Conservation (phyloP, 64 coral and sea anemone genomes). For the Cladopsammia gracilis region DNA sequence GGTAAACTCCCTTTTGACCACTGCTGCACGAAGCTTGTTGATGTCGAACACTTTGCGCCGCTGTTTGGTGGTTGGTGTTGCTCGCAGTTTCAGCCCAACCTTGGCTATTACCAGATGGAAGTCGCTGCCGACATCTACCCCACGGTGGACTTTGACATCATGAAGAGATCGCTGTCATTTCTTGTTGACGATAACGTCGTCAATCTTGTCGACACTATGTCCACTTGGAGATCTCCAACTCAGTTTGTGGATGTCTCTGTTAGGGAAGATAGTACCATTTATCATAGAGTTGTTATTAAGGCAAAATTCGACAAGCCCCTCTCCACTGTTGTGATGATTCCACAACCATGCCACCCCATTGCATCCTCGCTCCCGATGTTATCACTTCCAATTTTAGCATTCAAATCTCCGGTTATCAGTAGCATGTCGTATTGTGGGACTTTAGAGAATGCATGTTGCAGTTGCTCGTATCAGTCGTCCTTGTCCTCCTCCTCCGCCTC, state of each 20-base stretch:
- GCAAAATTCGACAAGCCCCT: background rate
- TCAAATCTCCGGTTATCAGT: no score
- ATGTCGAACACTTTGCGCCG: background rate
- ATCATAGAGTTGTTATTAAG: background rate
- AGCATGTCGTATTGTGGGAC: no score
- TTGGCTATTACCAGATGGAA: constrained; percentile 5
- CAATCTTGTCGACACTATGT: background rate
- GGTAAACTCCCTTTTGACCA: no score
- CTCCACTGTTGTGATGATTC: background rate
- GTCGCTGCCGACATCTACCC: background rate
- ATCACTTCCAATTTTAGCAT: no score
- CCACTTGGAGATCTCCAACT: constrained; percentile 2
- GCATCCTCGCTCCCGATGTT: background rate
- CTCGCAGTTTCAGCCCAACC: background rate
- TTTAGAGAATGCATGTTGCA: no score
- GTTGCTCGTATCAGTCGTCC: no score
- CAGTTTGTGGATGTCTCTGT: constrained; percentile 27
- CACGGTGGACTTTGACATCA: constrained; percentile 19
- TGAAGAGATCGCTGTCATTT: background rate
- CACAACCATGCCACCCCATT: background rate
- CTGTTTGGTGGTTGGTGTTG: background rate
- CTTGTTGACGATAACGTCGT: background rate
- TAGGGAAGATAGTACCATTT: background rate
- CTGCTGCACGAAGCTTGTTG: background rate
- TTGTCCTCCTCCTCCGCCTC: background rate